Evolutionary conservation across 2,113 vertebrate genomes (phyloP), one percentile per base, ranked within the genome.

Genomic region (Epinephelus moara): DNA sequence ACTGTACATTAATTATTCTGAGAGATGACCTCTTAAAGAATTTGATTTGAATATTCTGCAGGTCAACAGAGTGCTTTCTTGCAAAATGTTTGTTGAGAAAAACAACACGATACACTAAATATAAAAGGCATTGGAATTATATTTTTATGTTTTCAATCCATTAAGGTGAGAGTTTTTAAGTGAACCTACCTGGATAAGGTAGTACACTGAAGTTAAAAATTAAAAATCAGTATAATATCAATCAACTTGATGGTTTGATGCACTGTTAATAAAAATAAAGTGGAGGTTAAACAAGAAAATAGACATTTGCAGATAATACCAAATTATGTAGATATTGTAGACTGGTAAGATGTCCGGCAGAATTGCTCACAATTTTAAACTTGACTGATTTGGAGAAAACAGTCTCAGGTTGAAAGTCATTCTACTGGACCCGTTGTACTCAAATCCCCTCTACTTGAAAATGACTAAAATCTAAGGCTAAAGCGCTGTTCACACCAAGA

Each of bases 21-120:
- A 94, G 91, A 93, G 89, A 88, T 92, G 83, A 93, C 90, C 92
- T 94, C 45, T 92, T 89, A 82, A 81, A 66, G 78, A 81, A 79
- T 90, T 94, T 90, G 88, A 93, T 93, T 93, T 85, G 79, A 94
- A 94, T 92, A 92, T 91, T 88, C 75, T 42, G 68, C 77, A 77
- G 89, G 91, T 92, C 78, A 89, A 72, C 59, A 69, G 78, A 81
- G 45, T 75, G 75, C 79, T 70, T 84, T 71, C 78, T 62, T 63
- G 61, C 47, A 71, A 81, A 84, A 82, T 70, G 73, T 89, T 85
- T 88, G 56, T 80, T 72, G 6, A 18, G 9, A 40, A 71, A 59
- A 81, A 79, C 15, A 68, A 52, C 2, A 13, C 21, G 13, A 19
- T 37, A 8, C 7, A 23, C 30, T 13, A 60, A 15, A 55, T 70